These are phyloP conservation scores for Drosophila funebris DNA, from an alignment of 1,140 invertebrate genomes.

Conservation along the genomic window DNA sequence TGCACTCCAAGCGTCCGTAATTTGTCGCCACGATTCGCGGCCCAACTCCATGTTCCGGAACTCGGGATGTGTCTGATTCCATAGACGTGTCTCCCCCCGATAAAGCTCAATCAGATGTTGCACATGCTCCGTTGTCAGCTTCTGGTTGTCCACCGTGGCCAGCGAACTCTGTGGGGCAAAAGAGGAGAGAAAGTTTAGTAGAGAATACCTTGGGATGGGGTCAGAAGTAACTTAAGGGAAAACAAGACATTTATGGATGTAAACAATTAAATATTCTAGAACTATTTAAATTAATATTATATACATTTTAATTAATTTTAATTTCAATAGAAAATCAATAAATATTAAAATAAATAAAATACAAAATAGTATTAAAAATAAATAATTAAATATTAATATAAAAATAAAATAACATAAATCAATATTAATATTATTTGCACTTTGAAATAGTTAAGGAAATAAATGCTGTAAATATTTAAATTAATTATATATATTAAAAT, in stretches of 20 bases:
- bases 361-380: too few relatives aligned
- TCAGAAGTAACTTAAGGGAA: not conserved
- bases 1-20: conserved; percentile 56
- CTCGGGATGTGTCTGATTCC: conserved; percentile 63
- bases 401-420: too few relatives aligned
- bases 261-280: too few relatives aligned
- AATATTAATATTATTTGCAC: too few relatives aligned
- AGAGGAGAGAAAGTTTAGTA: not conserved
- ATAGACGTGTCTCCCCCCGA: conserved; percentile 52
- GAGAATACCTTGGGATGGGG: not conserved
- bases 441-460: too few relatives aligned
- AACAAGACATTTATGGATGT: not conserved
- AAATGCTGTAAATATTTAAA: too few relatives aligned
- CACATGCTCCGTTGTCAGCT: conserved; percentile 55
- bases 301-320: too few relatives aligned
- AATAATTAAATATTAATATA: too few relatives aligned
- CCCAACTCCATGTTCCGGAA: conserved; percentile 58
- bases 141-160: conserved; percentile 33
- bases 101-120: conserved; percentile 68
- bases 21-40: conserved; percentile 60
- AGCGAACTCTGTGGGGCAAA: conserved; percentile 10
- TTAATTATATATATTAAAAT: too few relatives aligned
- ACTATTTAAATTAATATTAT: too few relatives aligned
- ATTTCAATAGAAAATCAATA: too few relatives aligned
- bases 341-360: too few relatives aligned